Conservation (phyloP, 1,140 invertebrate species). For the Achroia grisella region DNA sequence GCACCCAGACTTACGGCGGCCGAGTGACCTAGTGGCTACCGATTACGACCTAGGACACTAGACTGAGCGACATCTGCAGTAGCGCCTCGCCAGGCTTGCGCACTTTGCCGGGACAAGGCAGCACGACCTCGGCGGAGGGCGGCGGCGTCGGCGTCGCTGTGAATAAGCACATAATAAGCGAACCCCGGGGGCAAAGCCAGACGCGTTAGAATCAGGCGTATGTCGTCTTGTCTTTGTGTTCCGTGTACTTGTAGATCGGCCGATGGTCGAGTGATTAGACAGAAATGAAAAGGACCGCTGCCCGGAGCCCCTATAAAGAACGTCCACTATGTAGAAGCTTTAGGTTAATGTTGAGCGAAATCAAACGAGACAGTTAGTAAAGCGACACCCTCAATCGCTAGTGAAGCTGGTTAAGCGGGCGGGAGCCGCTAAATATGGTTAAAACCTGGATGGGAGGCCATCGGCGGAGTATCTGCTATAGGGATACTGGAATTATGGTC, state of each 20-base stretch:
- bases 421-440: slow-evolving; percentile 43
- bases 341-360: too few relatives aligned
- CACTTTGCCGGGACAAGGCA: slow-evolving; percentile 65
- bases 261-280: too few relatives aligned
- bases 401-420: slow-evolving; percentile 32
- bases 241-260: too few relatives aligned
- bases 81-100: slow-evolving; percentile 43
- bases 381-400: slow-evolving; percentile 36
- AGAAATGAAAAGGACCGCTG: too few relatives aligned
- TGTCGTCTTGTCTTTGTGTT: too few relatives aligned
- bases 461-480: slow-evolving; percentile 32
- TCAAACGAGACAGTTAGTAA: slow-evolving; percentile 28
- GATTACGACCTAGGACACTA: slow-evolving; percentile 33
- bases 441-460: slow-evolving; percentile 45
- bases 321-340: too few relatives aligned
- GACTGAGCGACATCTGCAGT: slow-evolving; percentile 35
- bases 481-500: slow-evolving; percentile 53
- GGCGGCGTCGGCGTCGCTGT: slow-evolving; percentile 33
- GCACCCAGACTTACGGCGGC: slow-evolving; percentile 1
- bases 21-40: not conserved
- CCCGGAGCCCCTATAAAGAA: too few relatives aligned
- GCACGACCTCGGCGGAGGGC: slow-evolving; percentile 47
- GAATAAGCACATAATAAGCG: slow-evolving; percentile 35
- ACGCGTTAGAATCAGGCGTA: not conserved
- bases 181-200: not conserved